Evolutionary conservation across 2,888 invertebrate genomes (phyloP).

Genomic region (Zhengitettix transpicula): DNA sequence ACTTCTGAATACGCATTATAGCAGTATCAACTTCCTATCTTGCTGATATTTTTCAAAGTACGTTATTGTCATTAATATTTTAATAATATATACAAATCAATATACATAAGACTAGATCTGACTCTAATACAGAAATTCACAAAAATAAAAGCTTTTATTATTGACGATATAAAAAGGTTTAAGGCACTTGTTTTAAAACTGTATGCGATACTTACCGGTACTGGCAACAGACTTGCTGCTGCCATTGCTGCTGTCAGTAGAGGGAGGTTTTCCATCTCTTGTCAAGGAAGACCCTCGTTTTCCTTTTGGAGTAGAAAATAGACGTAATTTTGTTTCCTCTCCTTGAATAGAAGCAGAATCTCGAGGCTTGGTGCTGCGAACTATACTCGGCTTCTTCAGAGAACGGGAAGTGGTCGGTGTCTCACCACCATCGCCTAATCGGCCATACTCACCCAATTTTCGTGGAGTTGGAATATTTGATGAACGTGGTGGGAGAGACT

Average conservation of each 20-base stretch:
- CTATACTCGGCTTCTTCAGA: slow-evolving; percentile 13
- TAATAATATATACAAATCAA: too few species aligned
- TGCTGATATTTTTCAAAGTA: too few species aligned
- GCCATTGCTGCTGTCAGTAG: slow-evolving; percentile 4
- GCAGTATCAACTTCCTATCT: too few species aligned
- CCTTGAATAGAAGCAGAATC: slow-evolving; percentile 4
- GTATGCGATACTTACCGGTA: slow-evolving; percentile 12
- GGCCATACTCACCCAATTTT: slow-evolving; percentile 39
- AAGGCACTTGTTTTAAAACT: slow-evolving; percentile 6
- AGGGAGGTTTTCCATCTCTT: slow-evolving; percentile 1
- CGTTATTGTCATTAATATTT: too few species aligned
- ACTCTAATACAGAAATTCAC: too few species aligned
- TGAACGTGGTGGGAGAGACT: slow-evolving; percentile 20
- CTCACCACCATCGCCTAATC: slow-evolving; percentile 31
- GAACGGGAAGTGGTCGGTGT: background rate
- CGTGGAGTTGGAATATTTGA: slow-evolving; percentile 35
- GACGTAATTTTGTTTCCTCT: slow-evolving; percentile 15
- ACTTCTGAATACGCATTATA: too few species aligned
- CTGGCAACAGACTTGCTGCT: slow-evolving; percentile 7
- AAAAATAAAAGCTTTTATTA: too few species aligned
- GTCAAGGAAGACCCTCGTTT: slow-evolving; percentile 25
- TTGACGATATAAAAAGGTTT: too few species aligned
- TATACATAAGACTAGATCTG: too few species aligned
- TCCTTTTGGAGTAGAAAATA: slow-evolving; percentile 21
- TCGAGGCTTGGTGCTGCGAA: slow-evolving; percentile 5